Evolutionary conservation across 2,888 invertebrate genomes (phyloP).

Genomic region (Mesorhabditis spiculigera): DNA sequence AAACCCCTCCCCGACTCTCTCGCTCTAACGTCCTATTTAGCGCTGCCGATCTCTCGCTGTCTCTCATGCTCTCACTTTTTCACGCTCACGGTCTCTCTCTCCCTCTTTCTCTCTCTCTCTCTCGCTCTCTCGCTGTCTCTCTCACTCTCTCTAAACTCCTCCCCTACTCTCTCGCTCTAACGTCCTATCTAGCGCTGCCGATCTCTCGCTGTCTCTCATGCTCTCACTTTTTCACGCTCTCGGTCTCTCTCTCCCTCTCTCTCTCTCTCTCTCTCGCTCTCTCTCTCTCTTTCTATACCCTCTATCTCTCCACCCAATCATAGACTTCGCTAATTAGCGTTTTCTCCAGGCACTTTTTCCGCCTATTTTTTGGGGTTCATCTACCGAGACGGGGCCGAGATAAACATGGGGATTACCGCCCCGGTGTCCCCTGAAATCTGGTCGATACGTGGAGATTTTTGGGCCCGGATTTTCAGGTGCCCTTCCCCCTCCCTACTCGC

Average conservation of each 20-base stretch:
- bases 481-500: no score
- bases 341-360: slow-evolving; percentile 5
- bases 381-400: no score
- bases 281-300: slow-evolving; percentile 5
- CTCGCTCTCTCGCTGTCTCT: slow-evolving; percentile 8
- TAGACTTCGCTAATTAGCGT: slow-evolving; percentile 12
- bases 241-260: slow-evolving; percentile 14
- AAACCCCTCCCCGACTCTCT: background rate
- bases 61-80: no score
- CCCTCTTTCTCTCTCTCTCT: slow-evolving; percentile 18
- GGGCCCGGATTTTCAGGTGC: no score
- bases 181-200: no score
- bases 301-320: slow-evolving; percentile 11
- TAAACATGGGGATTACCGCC: no score
- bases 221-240: no score
- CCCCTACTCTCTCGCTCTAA: slow-evolving; percentile 13
- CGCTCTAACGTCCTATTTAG: background rate
- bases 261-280: slow-evolving; percentile 15
- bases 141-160: slow-evolving; percentile 13
- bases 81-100: slow-evolving; percentile 9
- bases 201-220: slow-evolving; percentile 9
- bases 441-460: no score
- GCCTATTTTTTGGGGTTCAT: no score
- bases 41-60: slow-evolving; percentile 17
- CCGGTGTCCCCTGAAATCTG: no score